These are phyloP conservation scores for Diplodus sargus DNA, from an alignment of 2,797 vertebrate genomes.

Conservation along the genomic window DNA sequence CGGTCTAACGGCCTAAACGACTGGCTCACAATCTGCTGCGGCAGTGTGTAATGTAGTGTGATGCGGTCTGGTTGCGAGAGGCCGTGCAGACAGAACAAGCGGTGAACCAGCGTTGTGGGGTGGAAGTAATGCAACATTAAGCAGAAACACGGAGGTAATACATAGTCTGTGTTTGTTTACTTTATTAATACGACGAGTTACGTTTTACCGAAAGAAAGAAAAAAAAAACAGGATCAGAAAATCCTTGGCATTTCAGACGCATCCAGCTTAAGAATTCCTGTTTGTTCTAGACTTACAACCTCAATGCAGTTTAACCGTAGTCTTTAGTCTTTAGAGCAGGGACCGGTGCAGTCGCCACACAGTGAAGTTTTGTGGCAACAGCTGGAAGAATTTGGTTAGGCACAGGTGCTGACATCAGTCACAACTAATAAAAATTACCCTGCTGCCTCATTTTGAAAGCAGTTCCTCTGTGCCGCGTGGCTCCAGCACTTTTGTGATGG, in stretches of 20 bases:
- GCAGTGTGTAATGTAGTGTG: conserved; percentile 60
- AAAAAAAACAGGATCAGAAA: conserved; percentile 23
- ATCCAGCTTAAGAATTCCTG: too few species aligned
- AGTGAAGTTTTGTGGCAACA: background rate
- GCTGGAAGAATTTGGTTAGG: background rate
- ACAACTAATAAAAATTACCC: conserved; percentile 5
- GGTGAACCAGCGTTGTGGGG: conserved; percentile 23
- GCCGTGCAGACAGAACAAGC: conserved; percentile 45
- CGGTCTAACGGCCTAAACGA: conserved; percentile 41
- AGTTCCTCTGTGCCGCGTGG: background rate
- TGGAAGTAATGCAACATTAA: conserved; percentile 51
- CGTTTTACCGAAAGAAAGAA: background rate
- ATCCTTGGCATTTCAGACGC: background rate
- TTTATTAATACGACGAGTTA: conserved; percentile 44
- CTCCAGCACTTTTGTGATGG: background rate
- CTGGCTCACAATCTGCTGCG: conserved; percentile 33
- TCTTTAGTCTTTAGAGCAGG: conserved; percentile 1
- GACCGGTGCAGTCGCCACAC: background rate
- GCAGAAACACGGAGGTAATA: conserved; percentile 38
- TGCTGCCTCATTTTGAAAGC: conserved; percentile 4
- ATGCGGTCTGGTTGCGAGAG: conserved; percentile 55
- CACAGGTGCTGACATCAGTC: background rate
- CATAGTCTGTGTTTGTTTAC: conserved; percentile 13
- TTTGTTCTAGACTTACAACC: background rate
- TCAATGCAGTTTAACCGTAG: background rate